Base-by-base conservation (phyloP, 2,888 invertebrate genomes). In the Brenthis daphne region DNA sequence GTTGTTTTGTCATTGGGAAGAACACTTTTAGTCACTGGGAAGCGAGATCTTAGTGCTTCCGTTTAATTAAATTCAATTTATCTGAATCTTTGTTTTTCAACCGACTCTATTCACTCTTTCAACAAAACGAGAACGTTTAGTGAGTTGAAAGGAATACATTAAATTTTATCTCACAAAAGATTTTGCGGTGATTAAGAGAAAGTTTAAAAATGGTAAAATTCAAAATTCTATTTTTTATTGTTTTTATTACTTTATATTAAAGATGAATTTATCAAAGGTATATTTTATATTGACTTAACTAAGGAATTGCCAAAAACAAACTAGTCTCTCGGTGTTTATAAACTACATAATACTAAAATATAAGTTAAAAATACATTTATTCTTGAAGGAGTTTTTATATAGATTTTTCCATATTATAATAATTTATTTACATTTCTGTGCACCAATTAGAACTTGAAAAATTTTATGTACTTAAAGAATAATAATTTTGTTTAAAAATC, bases 51-150 rank as follows among this genome's bases (percentile, higher is more conserved):
- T 64, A 64, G 68, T 57, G 47, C 53, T 68, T 64, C 57, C 64
- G 53, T 68, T 43, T 68, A 57, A 64, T 68, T 68, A 68, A 64
- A 64, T 64, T 68, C 54, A 54, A 51, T 68, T 64, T 64, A 68
- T 47, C 58, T 47, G 57, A 54, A 53, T 33, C 64, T 64, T 68
- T 68, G 58, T 67, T 64, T 68, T 54, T 47, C 53, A 57, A 47
- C 51, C 60, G 29, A 47, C 54, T 55, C 55, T 29, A 48, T 67
- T 61, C 33, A 16, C 29, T 50, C 60, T 24, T 60, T 50, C 47
- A 43, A 58, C 53, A 33, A 47, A 54, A 60, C 54, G 11, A 37
- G 29, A 66, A 13, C 66, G 53, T 47, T 66, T 54, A 58, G 58
- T 61, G 54, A 50, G 16, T 13, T 60, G 48, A 55, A 67, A 48